These are phyloP conservation scores for Tupaia chinensis DNA, from an alignment of 2,113 vertebrate species.

Conservation along the genomic window DNA sequence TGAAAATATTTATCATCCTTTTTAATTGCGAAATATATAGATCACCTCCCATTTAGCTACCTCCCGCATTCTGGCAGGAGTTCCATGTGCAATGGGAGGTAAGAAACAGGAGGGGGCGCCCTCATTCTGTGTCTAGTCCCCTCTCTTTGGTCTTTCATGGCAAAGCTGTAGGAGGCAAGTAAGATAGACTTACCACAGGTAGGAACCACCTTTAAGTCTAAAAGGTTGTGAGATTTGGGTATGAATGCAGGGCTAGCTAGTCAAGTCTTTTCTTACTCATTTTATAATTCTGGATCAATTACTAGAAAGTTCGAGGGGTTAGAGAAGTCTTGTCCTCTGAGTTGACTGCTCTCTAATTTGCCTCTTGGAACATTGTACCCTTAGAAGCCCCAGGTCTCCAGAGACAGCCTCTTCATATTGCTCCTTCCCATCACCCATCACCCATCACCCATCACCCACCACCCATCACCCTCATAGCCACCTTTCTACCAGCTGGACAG, in stretches of 20 bases:
- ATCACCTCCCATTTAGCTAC: not conserved
- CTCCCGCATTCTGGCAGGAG: not conserved
- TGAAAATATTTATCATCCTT: not conserved
- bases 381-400: not conserved
- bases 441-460: no score
- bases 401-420: not conserved
- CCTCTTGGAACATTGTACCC: accelerated
- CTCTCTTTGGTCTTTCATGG: not conserved
- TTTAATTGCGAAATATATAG: conserved; percentile 53
- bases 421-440: no score
- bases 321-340: not conserved
- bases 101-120: not conserved
- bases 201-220: not conserved
- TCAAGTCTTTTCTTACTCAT: not conserved
- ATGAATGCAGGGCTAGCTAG: not conserved
- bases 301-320: not conserved
- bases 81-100: not conserved
- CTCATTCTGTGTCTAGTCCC: not conserved
- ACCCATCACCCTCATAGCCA: no score
- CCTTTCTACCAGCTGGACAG: not conserved
- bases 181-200: no score
- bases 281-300: not conserved
- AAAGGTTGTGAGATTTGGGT: not conserved
- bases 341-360: not conserved
- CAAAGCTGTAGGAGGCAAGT: not conserved